Evolutionary conservation across 2,113 vertebrate species (phyloP).

Genomic region (Coryphaenoides rupestris): DNA sequence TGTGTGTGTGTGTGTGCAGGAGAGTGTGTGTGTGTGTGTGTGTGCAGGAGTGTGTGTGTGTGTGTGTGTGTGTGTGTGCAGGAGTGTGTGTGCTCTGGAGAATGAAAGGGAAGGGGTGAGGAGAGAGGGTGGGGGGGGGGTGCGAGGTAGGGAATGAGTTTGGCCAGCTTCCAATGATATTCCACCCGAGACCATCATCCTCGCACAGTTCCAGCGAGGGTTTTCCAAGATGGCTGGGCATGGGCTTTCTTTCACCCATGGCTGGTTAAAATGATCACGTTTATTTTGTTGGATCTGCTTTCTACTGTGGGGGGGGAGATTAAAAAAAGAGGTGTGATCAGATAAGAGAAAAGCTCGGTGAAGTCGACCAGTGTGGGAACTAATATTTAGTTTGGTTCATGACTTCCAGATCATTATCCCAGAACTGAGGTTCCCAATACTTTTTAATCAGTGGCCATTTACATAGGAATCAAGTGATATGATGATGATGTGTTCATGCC

Average conservation of each 20-base stretch:
- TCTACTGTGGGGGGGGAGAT: neutral
- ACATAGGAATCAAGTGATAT: no score
- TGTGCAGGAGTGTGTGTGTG: conserved; percentile 19
- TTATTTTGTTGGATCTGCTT: conserved; percentile 32
- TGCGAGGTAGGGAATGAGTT: conserved; percentile 42
- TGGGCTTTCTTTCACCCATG: conserved; percentile 7
- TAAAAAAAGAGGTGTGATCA: no score
- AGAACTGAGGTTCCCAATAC: no score
- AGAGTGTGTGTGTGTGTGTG: conserved; percentile 18
- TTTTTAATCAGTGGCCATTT: no score
- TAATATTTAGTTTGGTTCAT: no score
- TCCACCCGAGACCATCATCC: conserved; percentile 31
- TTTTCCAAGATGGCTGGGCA: conserved; percentile 31
- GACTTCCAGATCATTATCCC: no score
- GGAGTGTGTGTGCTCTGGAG: conserved; percentile 22
- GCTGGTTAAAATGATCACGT: conserved; percentile 43
- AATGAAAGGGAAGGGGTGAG: no score
- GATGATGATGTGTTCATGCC: no score
- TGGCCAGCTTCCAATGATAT: conserved; percentile 27
- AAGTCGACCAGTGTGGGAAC: no score
- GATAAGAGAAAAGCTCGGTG: no score
- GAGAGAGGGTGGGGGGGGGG: neutral
- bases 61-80: no score
- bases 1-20: no score
- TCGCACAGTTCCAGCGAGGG: conserved; percentile 15